Conservation (phyloP, 30 jellyfish, hydroid and myxozoan genomes). For the Turritopsis dohrnii region DNA sequence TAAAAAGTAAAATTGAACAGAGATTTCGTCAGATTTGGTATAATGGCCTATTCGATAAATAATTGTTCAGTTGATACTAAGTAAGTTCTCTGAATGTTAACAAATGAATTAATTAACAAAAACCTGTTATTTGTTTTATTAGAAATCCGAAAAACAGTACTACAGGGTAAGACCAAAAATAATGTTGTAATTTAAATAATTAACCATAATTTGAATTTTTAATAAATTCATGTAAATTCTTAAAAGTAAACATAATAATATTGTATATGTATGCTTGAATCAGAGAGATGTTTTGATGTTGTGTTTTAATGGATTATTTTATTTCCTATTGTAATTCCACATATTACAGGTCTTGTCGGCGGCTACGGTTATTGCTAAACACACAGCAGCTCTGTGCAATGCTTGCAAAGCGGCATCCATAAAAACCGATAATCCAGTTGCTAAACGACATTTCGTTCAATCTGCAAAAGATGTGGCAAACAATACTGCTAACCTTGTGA, state of each 20-base stretch:
- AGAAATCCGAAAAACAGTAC: background rate
- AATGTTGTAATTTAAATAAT: background rate
- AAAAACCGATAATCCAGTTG: conserved; percentile 96
- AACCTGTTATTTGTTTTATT: background rate
- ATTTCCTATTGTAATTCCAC: background rate
- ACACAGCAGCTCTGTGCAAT: conserved; percentile 91
- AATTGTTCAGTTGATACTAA: too few species aligned
- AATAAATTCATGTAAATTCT: too few species aligned
- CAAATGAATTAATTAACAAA: background rate
- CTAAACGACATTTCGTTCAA: conserved; percentile 94
- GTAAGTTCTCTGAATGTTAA: too few species aligned
- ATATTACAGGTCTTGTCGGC: conserved; percentile 72
- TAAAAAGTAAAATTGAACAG: background rate
- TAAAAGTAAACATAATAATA: background rate
- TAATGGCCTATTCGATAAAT: too few species aligned
- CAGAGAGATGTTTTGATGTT: background rate
- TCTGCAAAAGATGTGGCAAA: conserved; percentile 97
- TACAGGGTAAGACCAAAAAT: background rate
- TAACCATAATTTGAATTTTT: too few species aligned
- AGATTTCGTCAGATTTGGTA: background rate
- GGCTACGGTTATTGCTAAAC: conserved; percentile 94
- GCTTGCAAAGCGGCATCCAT: conserved; percentile 96
- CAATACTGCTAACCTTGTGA: conserved; percentile 82
- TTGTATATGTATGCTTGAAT: background rate
- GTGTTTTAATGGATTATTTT: too few species aligned